Base-by-base conservation (phyloP, 1,140 invertebrate species). In the Paracyclopina nana region DNA sequence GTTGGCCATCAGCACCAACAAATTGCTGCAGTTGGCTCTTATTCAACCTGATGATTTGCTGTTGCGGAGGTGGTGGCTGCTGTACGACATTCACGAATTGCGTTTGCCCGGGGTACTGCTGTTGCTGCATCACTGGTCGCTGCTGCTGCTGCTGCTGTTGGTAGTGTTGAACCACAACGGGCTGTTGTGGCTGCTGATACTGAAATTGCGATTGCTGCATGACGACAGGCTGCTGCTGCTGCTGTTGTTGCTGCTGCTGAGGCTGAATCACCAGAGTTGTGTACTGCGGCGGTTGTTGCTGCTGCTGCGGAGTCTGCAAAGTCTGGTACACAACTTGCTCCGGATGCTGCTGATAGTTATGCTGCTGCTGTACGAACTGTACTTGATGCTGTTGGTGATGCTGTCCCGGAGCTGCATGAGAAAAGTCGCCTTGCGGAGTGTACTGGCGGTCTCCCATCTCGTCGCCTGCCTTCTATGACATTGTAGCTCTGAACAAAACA, bases 221-320 rank as follows among this genome's bases (percentile, higher is more conserved):
- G 34, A 20, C 34, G 14, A 16, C n/a, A 38, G 3, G 34, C 14
- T 9, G 14, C 29, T n/a, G 45, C 24, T 48, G 24, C 22, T 46
- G 44, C 25, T 48, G 45, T 27, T 22, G 45, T 25, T 45, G 43
- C 12, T 45, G 43, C 43, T 45, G 43, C 25, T 22, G n/a, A 38
- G 3, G 34, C 14, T 9, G 14, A 9, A 20, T 24, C 24, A 28
- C 6, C 22, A 22, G 44, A n/a, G 27, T 24, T 27, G 25, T 24
- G 18, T 45, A 22, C 12, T 45, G 43, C 43, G 14, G 43, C 25
- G 14, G 20, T 27, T 45, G 43, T 24, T 45, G 43, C 14, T 45
- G 43, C 20, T 22, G 43, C 24, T 45, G 43, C 14, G 43, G 43
- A n/a, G 43, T 22, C 6, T 38, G 34, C 34, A 38, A 8, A 8